phyloP scores from a whole-genome alignment of 2,113 vertebrate genomes.

The Saguinus imperator region DNA sequence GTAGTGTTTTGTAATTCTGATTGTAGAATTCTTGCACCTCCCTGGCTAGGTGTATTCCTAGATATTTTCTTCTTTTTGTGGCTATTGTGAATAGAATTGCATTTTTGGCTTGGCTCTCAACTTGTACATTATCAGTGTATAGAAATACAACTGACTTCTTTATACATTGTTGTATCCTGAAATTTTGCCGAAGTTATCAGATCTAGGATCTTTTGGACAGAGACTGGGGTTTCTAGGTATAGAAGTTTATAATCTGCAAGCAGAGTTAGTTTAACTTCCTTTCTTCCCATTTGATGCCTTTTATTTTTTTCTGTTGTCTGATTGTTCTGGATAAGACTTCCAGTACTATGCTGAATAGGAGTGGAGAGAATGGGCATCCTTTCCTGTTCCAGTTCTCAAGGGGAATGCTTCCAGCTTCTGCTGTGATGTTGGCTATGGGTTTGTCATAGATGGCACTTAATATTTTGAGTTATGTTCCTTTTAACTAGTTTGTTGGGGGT shows the following conservation, averaged over 20 bases:
- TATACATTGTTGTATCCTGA: background rate
- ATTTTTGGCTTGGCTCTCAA: background rate
- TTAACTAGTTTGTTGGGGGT: too few relatives aligned
- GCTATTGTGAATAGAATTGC: background rate
- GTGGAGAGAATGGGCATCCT: background rate
- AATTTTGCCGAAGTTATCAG: background rate
- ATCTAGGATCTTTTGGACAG: background rate
- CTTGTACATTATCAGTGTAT: background rate
- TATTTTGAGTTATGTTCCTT: background rate
- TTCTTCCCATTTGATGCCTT: background rate
- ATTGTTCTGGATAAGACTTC: background rate
- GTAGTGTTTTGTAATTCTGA: too few relatives aligned
- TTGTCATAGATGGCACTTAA: background rate
- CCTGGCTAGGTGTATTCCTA: background rate
- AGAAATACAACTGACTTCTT: background rate
- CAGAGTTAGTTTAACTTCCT: background rate
- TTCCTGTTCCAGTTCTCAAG: background rate
- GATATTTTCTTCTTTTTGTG: background rate
- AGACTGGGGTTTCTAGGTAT: background rate
- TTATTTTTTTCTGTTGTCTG: background rate
- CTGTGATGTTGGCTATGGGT: background rate
- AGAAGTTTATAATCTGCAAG: background rate
- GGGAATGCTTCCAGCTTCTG: background rate
- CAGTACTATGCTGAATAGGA: background rate
- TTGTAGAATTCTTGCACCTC: too few relatives aligned